Base-by-base conservation (phyloP, 2,888 invertebrate genomes). In the Sympetrum striolatum region DNA sequence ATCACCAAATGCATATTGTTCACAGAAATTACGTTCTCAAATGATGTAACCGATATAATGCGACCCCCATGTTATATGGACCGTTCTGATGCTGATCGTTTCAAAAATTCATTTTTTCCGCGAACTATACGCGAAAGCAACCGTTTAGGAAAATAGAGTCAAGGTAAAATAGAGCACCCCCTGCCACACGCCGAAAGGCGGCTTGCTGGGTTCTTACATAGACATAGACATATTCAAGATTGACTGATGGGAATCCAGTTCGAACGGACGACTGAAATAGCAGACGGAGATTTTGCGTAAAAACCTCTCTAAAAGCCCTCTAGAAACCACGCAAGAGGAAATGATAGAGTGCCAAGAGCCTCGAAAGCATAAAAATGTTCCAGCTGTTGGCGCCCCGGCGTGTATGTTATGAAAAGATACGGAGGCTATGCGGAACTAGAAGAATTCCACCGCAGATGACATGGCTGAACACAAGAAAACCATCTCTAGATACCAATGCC, bases 321-420 rank as follows among this genome's bases (percentile, higher is more conserved):
- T 14, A 12, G 22, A 25, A 64, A n/a, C 25, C 64, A 25, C 10
- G 44, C 5, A 58, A 2, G 82, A 58, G 25, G 35, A 35, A 35
- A 37, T 5, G n/a, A 25, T 18, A 81, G 81, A 39, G 39, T 10
- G 15, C 22, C 39, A 35, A 58, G 48, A 82, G 22, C 10, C 35
- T 58, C 35, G 58, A 82, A 58, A 82, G 58, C 82, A 82, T 82
- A 82, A 58, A n/a, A 82, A 58, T 60, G 82, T 82, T 82, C 15
- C 81, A 48, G 81, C 48, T 18, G 58, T 58, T 18, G 58, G 35
- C 53, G 58, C 35, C 82, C 31, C 31, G 58, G 82, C 22, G 64
- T 64, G 22, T 64, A 31, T 82, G 35, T 60, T 82, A 58, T 35
- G 35, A 22, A 58, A 58, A 22, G 18, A 53, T 18, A 12, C n/a